Conservation (phyloP, 2,888 invertebrate genomes). For the Asteroscopus sphinx region DNA sequence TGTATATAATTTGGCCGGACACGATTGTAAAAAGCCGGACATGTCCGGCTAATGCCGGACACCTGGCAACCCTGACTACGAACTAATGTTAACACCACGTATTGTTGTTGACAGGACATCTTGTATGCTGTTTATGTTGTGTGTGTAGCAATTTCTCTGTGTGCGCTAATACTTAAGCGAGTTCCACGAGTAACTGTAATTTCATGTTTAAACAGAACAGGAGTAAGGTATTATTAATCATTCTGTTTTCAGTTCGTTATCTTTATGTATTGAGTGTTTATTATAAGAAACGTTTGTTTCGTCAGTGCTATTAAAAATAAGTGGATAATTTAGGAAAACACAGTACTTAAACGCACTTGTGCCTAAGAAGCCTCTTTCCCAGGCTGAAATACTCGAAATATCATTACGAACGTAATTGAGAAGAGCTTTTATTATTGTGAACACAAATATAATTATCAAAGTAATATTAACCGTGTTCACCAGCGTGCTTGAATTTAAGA, state of each 20-base stretch:
- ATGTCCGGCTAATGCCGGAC: no score
- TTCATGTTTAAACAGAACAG: neutral
- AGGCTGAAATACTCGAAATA: conserved; percentile 14
- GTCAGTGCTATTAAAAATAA: conserved; percentile 35
- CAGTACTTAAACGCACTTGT: conserved; percentile 29
- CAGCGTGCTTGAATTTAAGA: conserved; percentile 34
- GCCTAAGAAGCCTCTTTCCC: conserved; percentile 16
- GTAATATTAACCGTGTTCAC: conserved; percentile 26
- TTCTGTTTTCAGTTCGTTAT: conserved; percentile 3
- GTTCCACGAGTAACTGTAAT: neutral
- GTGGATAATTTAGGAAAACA: conserved; percentile 9
- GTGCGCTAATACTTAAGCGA: neutral
- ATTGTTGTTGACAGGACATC: conserved; percentile 17
- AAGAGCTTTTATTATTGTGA: conserved; percentile 37
- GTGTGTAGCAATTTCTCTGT: conserved; percentile 12
- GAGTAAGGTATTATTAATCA: neutral
- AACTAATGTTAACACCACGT: conserved; percentile 19
- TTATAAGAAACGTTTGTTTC: neutral
- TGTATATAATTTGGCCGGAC: no score
- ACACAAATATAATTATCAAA: conserved; percentile 26
- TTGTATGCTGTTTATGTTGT: conserved; percentile 5
- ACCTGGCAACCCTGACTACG: no score
- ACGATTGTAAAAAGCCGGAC: no score
- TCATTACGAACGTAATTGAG: conserved; percentile 32
- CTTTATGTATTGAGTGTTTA: neutral